Conservation (phyloP, 2,888 invertebrate species). For the Timandra comae region DNA sequence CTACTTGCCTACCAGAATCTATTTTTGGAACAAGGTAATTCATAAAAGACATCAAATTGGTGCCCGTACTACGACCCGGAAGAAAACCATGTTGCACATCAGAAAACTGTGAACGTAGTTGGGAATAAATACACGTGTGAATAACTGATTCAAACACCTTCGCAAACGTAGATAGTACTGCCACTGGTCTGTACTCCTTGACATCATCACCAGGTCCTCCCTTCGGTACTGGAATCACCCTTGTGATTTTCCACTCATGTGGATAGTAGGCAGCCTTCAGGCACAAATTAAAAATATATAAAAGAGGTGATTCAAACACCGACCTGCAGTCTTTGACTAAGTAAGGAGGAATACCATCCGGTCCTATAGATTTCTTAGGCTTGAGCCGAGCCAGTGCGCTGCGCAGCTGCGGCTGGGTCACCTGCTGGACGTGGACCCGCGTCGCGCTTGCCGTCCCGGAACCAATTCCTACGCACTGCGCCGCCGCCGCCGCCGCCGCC, state of each 20-base stretch:
- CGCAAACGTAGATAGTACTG: constrained; percentile 1
- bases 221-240: constrained; percentile 6
- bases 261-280: constrained; percentile 1
- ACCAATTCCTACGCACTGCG: too few relatives aligned
- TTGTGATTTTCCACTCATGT: constrained; percentile 1
- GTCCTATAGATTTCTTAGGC: not conserved
- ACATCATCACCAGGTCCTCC: not conserved
- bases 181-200: constrained; percentile 6
- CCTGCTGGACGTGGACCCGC: too few relatives aligned
- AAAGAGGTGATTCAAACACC: not conserved
- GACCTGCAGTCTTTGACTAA: not conserved
- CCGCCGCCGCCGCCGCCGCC: too few relatives aligned
- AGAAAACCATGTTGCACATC: constrained; percentile 15
- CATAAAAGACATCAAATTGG: constrained; percentile 10
- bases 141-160: constrained; percentile 7
- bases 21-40: constrained; percentile 6
- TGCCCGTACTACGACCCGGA: constrained; percentile 10
- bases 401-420: too few relatives aligned
- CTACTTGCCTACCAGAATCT: constrained; percentile 9
- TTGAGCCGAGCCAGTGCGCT: too few relatives aligned
- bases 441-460: too few relatives aligned
- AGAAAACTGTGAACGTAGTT: constrained; percentile 3
- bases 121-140: not conserved
- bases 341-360: constrained; percentile 2
- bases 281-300: constrained; percentile 1